Evolutionary conservation across 2,888 invertebrate genomes (phyloP), one percentile per base, ranked within the genome.

Genomic region (Campopleginae sp.): DNA sequence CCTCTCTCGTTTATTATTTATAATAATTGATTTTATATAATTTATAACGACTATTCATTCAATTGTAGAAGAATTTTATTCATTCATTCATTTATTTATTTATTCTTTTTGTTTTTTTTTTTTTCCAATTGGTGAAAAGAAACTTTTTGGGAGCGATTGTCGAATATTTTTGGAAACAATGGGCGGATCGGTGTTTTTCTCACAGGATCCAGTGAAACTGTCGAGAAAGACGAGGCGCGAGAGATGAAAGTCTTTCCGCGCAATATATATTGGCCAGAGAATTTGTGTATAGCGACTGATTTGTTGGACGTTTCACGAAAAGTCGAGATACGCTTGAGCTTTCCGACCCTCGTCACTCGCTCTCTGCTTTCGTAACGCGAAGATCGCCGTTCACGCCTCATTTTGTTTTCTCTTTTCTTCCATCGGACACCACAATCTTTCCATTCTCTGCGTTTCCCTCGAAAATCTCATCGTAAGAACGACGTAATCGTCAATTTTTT

Each of bases 261-360:
- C 54, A 33, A 19, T 77, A 82, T 75, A 23, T 19, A 61, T 81
- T n/a, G 31, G n/a, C n/a, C 8, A 2, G 3, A 14, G 58, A 58
- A 70, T 48, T 65, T 38, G 38, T 70, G 61, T 61, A 54, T 23
- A 51, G 17, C 42, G 61, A 23, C 79, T 79, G 83, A 83, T 79
- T 83, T 83, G 83, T 82, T 78, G 78, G 61, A 75, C 61, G 79
- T 79, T 79, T 70, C 68, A 51, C 61, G 74, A 33, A 79, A 79
- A 79, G 68, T 79, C 83, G 17, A 68, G 66, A 72, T 61, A 58
- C 42, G n/a, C 42, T 44, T 72, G 31, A 71, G 77, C 54, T 54
- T 71, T 78, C 51, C 10, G 51, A 76, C 74, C 58, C 79, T 74
- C 68, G 79, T 79, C 79, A 61, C 68, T 75, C 75, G 70, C 75